These are phyloP conservation scores for Dipodomys stephensi DNA, from an alignment of 2,113 vertebrate genomes.

Conservation along the genomic window DNA sequence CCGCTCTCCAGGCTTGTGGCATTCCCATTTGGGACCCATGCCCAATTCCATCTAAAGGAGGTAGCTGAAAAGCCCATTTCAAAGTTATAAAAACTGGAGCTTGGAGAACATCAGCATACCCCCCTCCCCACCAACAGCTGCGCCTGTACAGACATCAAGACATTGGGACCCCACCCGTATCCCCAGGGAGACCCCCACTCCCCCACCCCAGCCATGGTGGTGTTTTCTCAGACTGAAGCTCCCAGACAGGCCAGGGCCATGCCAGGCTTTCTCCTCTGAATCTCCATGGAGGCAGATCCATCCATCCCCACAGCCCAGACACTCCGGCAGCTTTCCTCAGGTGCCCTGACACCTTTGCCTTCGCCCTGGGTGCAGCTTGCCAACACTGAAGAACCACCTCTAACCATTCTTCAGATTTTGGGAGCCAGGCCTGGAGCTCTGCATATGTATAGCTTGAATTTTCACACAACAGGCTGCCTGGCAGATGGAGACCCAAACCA, in stretches of 20 bases:
- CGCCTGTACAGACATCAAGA: too few species aligned
- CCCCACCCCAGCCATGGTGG: too few species aligned
- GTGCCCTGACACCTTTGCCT: background rate
- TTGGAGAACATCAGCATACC: too few species aligned
- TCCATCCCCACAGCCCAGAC: background rate
- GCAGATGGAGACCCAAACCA: conserved; percentile 87
- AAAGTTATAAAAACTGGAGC: background rate
- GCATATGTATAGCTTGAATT: conserved; percentile 82
- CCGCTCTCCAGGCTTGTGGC: background rate
- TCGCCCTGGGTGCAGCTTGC: conserved; percentile 60
- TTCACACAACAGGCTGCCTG: conserved; percentile 85
- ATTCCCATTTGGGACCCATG: background rate
- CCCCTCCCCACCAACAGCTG: too few species aligned
- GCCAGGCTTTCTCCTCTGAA: conserved; percentile 7
- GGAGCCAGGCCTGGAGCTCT: conserved; percentile 78
- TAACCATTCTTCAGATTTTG: conserved; percentile 82
- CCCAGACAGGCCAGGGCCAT: background rate
- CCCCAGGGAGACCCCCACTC: too few species aligned
- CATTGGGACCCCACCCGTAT: too few species aligned
- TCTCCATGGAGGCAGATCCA: conserved; percentile 41
- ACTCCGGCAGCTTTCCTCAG: conserved; percentile 23
- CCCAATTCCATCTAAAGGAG: background rate
- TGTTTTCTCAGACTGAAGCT: conserved; percentile 52
- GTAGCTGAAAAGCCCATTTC: background rate
- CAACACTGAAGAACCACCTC: conserved; percentile 72